Percentiles rank a stretch among this genome's conserved stretches.
Conservation (phyloP, 1,140 invertebrate genomes). For the Bombyx mandarina region DNA sequence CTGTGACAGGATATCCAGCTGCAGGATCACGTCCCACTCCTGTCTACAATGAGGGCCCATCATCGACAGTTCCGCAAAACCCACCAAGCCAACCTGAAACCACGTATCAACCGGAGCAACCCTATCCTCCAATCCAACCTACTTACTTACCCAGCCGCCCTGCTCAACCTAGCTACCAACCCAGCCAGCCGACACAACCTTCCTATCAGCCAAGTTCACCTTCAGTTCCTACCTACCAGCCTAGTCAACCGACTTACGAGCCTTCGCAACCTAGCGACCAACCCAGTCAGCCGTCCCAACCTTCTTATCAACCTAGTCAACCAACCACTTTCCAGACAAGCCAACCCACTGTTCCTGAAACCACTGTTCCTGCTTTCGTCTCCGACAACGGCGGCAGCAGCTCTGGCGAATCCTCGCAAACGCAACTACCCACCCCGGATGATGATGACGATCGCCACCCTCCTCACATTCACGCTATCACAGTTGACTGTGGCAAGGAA, state of each 20-base stretch:
- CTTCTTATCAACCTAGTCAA: slow-evolving; percentile 26
- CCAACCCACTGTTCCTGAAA: slow-evolving; percentile 17
- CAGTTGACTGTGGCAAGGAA: slow-evolving; percentile 84
- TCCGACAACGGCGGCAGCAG: not conserved
- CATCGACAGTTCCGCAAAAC: slow-evolving; percentile 6
- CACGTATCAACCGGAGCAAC: slow-evolving; percentile 27
- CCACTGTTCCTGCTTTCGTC: not conserved
- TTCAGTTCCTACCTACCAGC: slow-evolving; percentile 21
- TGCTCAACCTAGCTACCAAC: slow-evolving; percentile 21
- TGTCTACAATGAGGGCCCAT: slow-evolving; percentile 51
- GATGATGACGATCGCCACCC: slow-evolving; percentile 74
- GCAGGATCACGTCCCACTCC: slow-evolving; percentile 58
- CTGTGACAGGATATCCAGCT: slow-evolving; percentile 57
- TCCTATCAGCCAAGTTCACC: slow-evolving; percentile 24
- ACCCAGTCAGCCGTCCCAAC: slow-evolving; percentile 34
- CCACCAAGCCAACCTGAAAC: slow-evolving; percentile 18
- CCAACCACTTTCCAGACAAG: slow-evolving; percentile 30
- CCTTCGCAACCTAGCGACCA: slow-evolving; percentile 25
- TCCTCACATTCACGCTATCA: slow-evolving; percentile 82
- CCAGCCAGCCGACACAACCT: slow-evolving; percentile 26
- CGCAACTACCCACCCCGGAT: slow-evolving; percentile 12
- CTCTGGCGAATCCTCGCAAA: slow-evolving; percentile 11
- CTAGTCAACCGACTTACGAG: slow-evolving; percentile 26
- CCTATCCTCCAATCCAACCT: slow-evolving; percentile 29
- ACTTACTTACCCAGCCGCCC: slow-evolving; percentile 42